Evolutionary conservation across 2,888 invertebrate species (phyloP), one percentile per base, ranked within the genome.

Genomic region (Congeria kusceri): DNA sequence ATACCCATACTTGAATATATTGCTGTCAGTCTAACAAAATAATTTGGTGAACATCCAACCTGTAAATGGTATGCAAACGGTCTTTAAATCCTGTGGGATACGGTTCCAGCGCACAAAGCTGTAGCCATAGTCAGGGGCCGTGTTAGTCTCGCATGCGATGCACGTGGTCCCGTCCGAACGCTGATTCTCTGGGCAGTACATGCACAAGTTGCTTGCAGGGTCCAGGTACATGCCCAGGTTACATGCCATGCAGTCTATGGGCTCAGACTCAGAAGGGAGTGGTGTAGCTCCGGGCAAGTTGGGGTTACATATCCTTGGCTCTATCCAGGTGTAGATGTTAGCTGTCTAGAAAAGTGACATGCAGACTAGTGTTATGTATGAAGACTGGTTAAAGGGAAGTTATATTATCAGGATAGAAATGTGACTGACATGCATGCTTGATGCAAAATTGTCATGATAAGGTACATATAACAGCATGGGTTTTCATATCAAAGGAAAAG

Each of bases 281-380:
- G 88, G 80, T 1, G 92, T 93, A 0, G 94, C 92, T 0, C 89
- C 93, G 1, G 91, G 85, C 27, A 92, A 72, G 70, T 93, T 92
- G 20, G 94, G 94, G 28, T 94, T 89, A 88, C 95, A 95, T 65
- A 95, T 94, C 82, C 94, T 93, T 0, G 95, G 95, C 76, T 94
- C 91, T 28, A 95, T 93, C 95, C 95, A 95, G 69, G 94, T 90
- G 90, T 95, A 95, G 25, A 90, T 87, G 0, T 92, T 90, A 82
- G 92, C 89, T 0, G 94, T 94, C 93, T 94, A 89, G 0, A 83
- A 75, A 58, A 57, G 25, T 25, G 27, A 28, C 39, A 39, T 39
- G 39, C 39, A 39, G 3, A 39, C 1, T 39, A 39, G 39, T 39
- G 3, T 39, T 39, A 13, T 9, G 4, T 4, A 32, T 4, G 4